phyloP scores from a whole-genome alignment of 2,113 vertebrate species.

The Burhinus oedicnemus region DNA sequence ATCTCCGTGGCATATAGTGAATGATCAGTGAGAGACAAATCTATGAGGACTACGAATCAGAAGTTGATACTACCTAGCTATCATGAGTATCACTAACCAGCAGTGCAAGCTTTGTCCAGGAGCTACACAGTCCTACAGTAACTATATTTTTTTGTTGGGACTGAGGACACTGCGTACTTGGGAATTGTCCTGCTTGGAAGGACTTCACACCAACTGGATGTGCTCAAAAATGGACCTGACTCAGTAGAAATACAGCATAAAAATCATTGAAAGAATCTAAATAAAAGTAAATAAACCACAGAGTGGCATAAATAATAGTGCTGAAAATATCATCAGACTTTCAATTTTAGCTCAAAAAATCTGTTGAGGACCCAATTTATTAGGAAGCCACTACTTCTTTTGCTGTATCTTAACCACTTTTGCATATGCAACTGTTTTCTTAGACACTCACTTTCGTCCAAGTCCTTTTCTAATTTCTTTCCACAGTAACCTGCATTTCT shows the following conservation, averaged over 20 bases:
- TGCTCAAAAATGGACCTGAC: background rate
- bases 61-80: background rate
- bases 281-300: conserved; percentile 2
- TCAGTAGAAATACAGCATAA: background rate
- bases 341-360: conserved; percentile 6
- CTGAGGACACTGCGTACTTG: background rate
- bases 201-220: background rate
- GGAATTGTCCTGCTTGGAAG: background rate
- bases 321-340: background rate
- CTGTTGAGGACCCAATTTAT: background rate
- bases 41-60: background rate
- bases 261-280: background rate
- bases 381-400: background rate
- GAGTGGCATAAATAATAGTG: background rate
- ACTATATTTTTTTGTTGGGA: background rate
- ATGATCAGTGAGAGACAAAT: background rate
- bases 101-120: background rate
- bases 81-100: background rate
- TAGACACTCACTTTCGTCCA: background rate
- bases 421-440: background rate
- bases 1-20: background rate
- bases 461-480: background rate
- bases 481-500: background rate
- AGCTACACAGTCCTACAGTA: background rate
- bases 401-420: background rate